Evolutionary conservation across 2,888 invertebrate genomes (phyloP).

Genomic region (Pseudanteris insignis): DNA sequence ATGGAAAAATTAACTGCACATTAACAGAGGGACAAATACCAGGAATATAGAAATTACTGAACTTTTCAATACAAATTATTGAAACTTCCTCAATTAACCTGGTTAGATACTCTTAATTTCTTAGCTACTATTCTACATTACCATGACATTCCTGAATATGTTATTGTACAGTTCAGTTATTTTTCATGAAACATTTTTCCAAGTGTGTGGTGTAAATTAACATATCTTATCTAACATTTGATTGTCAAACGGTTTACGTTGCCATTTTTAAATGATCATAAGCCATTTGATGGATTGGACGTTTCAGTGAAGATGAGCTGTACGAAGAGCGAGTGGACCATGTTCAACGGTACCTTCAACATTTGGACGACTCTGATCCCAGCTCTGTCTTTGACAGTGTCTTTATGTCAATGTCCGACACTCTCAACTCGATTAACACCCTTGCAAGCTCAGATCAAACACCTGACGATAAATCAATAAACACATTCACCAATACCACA

Average conservation of each 20-base stretch:
- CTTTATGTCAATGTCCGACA: conserved; percentile 66
- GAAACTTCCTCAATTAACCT: too few relatives aligned
- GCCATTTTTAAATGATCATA: conserved; percentile 13
- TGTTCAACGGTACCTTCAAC: conserved; percentile 56
- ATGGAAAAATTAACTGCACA: too few relatives aligned
- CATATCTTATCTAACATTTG: too few relatives aligned
- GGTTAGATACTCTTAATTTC: too few relatives aligned
- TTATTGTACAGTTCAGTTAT: conserved; percentile 10
- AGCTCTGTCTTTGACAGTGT: conserved; percentile 65
- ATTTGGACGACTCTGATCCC: conserved; percentile 61
- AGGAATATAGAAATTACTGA: too few relatives aligned
- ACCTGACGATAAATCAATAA: conserved; percentile 65
- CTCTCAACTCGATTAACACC: conserved; percentile 66
- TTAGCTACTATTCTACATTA: too few relatives aligned
- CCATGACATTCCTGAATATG: conserved; percentile 1
- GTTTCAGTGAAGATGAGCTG: conserved; percentile 62
- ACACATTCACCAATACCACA: conserved; percentile 63
- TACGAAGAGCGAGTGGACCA: conserved; percentile 55
- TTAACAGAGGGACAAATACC: too few relatives aligned
- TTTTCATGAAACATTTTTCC: too few relatives aligned
- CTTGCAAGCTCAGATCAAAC: conserved; percentile 65
- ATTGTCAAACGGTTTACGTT: too few relatives aligned
- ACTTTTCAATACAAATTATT: too few relatives aligned
- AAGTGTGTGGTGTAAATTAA: conserved; percentile 4
- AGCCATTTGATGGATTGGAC: conserved; percentile 44